Percentiles rank a stretch among this genome's conserved stretches.
Evolutionary conservation across 53 echinoderm and acorn worm genomes (phyloP).

Genomic region (Stichopus horrens): DNA sequence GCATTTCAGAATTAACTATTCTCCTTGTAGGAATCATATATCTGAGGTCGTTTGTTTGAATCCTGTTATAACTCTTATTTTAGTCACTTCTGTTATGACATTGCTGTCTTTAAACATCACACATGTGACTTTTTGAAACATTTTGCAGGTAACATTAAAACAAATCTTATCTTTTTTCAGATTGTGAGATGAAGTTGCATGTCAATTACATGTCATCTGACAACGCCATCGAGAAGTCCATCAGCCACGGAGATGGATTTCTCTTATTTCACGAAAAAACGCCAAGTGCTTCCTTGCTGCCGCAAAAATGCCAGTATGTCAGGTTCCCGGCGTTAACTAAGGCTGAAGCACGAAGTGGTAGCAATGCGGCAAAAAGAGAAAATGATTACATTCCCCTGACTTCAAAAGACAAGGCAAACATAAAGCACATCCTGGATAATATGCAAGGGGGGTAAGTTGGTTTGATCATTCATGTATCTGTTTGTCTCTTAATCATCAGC

Average conservation of each 20-base stretch:
- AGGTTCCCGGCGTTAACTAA: neutral
- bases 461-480: no score
- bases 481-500: no score
- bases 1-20: no score
- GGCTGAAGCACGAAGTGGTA: neutral
- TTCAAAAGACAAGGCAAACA: neutral
- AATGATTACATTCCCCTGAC: neutral
- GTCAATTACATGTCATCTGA: neutral
- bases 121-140: no score
- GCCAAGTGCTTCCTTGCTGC: neutral
- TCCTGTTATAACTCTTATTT: no score
- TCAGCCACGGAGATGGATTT: neutral
- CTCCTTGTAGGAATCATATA: no score
- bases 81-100: no score
- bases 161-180: neutral
- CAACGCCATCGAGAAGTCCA: neutral
- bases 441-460: constrained; percentile 25
- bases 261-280: constrained; percentile 7
- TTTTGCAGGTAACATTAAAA: no score
- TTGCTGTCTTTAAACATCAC: no score
- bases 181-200: neutral
- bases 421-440: neutral
- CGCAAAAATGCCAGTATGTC: neutral
- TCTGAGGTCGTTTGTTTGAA: no score
- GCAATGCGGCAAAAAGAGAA: neutral